These are phyloP conservation scores for Pocillopora verrucosa DNA, from an alignment of 64 coral and sea anemone genomes.

Conservation along the genomic window DNA sequence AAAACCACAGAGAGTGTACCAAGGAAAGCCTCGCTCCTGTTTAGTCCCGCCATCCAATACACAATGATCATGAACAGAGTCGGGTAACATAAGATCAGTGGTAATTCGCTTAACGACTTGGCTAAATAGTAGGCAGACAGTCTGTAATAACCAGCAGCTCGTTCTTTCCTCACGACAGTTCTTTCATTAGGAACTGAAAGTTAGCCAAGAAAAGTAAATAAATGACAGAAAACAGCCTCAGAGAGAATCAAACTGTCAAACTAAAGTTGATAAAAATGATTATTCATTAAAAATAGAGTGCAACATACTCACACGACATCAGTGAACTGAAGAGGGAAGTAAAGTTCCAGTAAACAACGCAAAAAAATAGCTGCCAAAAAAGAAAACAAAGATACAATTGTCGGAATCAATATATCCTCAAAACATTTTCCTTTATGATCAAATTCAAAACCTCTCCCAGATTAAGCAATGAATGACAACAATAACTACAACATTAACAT, in stretches of 20 bases:
- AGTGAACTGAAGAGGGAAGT: slow-evolving; percentile 56
- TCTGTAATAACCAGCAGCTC: slow-evolving; percentile 87
- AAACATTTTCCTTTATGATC: too few relatives aligned
- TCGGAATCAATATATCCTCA: too few relatives aligned
- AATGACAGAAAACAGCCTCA: background rate
- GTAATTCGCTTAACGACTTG: slow-evolving; percentile 84
- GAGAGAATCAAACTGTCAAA: too few relatives aligned
- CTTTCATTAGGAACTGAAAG: slow-evolving; percentile 84
- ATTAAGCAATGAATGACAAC: background rate
- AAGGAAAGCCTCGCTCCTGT: slow-evolving; percentile 81
- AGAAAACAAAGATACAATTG: background rate
- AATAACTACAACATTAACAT: background rate
- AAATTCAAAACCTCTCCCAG: too few relatives aligned
- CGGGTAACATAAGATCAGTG: slow-evolving; percentile 81
- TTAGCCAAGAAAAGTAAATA: background rate
- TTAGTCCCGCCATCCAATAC: slow-evolving; percentile 88
- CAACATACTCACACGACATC: slow-evolving; percentile 56
- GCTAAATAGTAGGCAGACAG: slow-evolving; percentile 93
- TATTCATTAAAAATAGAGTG: too few relatives aligned
- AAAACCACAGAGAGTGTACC: slow-evolving; percentile 46
- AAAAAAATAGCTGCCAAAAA: slow-evolving; percentile 58
- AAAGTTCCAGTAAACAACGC: slow-evolving; percentile 69
- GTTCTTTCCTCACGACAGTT: slow-evolving; percentile 81
- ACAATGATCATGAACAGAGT: slow-evolving; percentile 54
- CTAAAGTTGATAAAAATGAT: too few relatives aligned